phyloP scores from a whole-genome alignment of 1,140 invertebrate species.

The Melitaea cinxia region DNA sequence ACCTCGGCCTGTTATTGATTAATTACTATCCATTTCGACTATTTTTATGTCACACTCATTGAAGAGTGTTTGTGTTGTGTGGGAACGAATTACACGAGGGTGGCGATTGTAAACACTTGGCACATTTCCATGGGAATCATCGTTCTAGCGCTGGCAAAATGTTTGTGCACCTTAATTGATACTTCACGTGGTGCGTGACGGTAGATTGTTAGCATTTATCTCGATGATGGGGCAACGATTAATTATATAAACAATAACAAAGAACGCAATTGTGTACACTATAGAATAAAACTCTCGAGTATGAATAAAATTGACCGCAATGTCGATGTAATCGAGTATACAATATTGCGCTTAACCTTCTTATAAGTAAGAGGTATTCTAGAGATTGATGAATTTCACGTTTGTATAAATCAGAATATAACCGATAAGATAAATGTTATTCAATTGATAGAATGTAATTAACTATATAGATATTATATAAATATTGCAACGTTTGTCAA shows the following conservation, averaged over 20 bases:
- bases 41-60: slow-evolving; percentile 22
- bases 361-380: not conserved
- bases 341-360: not conserved
- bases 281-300: slow-evolving; percentile 1
- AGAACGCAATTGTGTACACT: slow-evolving; percentile 19
- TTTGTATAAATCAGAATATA: too few relatives aligned
- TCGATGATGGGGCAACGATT: slow-evolving; percentile 42
- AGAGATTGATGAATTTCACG: not conserved
- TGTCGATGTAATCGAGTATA: slow-evolving; percentile 1
- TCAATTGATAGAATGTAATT: too few relatives aligned
- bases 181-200: slow-evolving; percentile 61
- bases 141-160: slow-evolving; percentile 42
- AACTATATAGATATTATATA: too few relatives aligned
- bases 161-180: slow-evolving; percentile 65
- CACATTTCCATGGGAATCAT: slow-evolving; percentile 71
- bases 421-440: too few relatives aligned
- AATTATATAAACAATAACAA: slow-evolving; percentile 35
- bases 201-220: slow-evolving; percentile 46
- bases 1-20: slow-evolving; percentile 11
- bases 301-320: slow-evolving; percentile 20
- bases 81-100: slow-evolving; percentile 56
- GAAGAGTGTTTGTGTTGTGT: slow-evolving; percentile 38
- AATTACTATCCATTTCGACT: slow-evolving; percentile 17
- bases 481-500: too few relatives aligned
- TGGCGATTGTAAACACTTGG: slow-evolving; percentile 62